Evolutionary conservation across 2,888 invertebrate species (phyloP), one percentile per base, ranked within the genome.

Genomic region (Tethea ocularis): DNA sequence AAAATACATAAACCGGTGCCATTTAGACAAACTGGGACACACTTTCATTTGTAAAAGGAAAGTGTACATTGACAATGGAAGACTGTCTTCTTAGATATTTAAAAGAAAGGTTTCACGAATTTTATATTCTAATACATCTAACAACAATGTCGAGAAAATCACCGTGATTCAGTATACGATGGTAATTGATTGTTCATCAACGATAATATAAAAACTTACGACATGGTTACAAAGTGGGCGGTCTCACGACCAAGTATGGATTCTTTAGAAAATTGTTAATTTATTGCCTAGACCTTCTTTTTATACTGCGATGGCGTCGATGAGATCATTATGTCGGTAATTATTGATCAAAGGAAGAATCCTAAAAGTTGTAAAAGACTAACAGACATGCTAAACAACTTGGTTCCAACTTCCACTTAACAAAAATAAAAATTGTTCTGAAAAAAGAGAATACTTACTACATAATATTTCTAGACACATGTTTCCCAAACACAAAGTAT

Each of bases 31-130:
- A 84, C 85, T 83, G 76, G 86, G 83, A 84, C 85, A 77, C 78
- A 88, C 89, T 89, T 90, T 90, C 89, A 80, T 87, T 84, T 78
- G 75, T 77, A 86, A 87, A 78, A 86, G 78, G 87, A 89, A 88
- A 89, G 89, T 87, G 79, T 83, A 81, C 70, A 72, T 66, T 80
- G 73, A 81, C 81, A 84, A 82, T 76, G 72, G 76, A 62, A 64
- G 71, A 75, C 75, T 74, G 78, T 81, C 73, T 78, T 77, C 71
- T 72, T 68, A 74, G 76, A 79, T 75, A 78, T 76, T 76, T 75
- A 74, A 68, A 73, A 76, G 76, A 78, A 72, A 75, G 74, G 72
- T 70, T 67, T 68, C 60, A 65, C 67, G 59, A 63, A 69, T 64
- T 69, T 74, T 36, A 61, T 62, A 67, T 71, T 68, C 22, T 15